A percentile compares a stretch with the other conserved stretches of the same genome.
These are phyloP conservation scores for Ceramica pisi DNA, from an alignment of 2,888 invertebrate species.

Conservation along the genomic window DNA sequence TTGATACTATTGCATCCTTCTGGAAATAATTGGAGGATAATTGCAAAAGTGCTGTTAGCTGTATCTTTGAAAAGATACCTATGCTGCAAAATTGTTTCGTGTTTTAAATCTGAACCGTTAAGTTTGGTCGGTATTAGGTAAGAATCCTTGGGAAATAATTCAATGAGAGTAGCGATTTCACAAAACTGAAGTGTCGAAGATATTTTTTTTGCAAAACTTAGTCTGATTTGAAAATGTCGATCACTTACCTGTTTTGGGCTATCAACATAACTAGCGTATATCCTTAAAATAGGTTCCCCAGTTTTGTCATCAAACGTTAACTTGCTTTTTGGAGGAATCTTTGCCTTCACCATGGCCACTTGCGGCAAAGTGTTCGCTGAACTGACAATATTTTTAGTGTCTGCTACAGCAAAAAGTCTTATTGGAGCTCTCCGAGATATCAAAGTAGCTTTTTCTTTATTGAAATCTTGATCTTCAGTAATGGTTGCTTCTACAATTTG, in stretches of 20 bases:
- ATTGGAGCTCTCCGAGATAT: conserved; percentile 81
- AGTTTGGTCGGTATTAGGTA: too few species aligned
- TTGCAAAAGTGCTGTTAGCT: background rate
- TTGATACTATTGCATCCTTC: conserved; percentile 81
- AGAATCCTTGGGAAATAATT: too few species aligned
- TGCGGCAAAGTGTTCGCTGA: conserved; percentile 71
- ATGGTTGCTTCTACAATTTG: conserved; percentile 86
- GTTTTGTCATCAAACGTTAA: conserved; percentile 85
- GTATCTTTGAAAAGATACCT: too few species aligned
- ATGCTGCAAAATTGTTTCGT: too few species aligned
- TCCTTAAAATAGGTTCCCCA: conserved; percentile 89
- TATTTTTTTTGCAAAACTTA: background rate
- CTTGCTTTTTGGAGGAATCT: conserved; percentile 86
- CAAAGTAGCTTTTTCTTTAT: conserved; percentile 80
- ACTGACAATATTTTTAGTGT: conserved; percentile 72
- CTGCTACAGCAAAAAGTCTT: conserved; percentile 78
- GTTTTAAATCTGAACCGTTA: too few species aligned
- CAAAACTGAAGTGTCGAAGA: background rate
- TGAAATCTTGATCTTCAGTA: conserved; percentile 85
- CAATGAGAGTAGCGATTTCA: background rate
- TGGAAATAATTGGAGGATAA: conserved; percentile 67
- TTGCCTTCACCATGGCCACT: conserved; percentile 81
- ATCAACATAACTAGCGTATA: conserved; percentile 89
- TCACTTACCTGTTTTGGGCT: conserved; percentile 79
- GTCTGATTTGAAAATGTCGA: background rate